Conservation (phyloP, 2,888 invertebrate genomes). For the Aethes cnicana region DNA sequence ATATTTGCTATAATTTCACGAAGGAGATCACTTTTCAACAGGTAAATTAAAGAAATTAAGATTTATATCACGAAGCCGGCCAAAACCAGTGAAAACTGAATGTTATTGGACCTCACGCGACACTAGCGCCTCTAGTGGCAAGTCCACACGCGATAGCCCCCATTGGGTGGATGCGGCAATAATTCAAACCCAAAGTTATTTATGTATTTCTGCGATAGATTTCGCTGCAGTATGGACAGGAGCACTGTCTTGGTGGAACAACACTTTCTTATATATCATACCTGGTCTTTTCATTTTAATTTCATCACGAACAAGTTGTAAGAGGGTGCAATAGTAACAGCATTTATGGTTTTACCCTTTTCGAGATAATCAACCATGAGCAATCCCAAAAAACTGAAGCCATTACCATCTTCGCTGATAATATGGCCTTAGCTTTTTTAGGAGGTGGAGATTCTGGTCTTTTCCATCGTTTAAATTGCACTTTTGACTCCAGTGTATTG, state of each 20-base stretch:
- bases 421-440: not conserved
- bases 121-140: too few species aligned
- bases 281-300: not conserved
- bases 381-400: slow-evolving; percentile 2
- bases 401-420: not conserved
- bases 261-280: not conserved
- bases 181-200: not conserved
- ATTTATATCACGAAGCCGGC: too few species aligned
- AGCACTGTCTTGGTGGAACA: slow-evolving; percentile 1
- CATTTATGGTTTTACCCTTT: slow-evolving; percentile 1
- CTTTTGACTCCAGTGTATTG: slow-evolving; percentile 29
- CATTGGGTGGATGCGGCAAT: too few species aligned
- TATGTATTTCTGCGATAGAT: not conserved
- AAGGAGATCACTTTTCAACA: too few species aligned
- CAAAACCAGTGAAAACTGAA: too few species aligned
- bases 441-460: slow-evolving; percentile 5
- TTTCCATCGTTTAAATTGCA: slow-evolving; percentile 31
- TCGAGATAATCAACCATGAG: not conserved
- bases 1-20: too few species aligned
- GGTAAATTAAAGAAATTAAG: too few species aligned
- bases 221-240: not conserved
- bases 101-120: too few species aligned
- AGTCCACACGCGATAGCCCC: too few species aligned
- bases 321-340: not conserved
- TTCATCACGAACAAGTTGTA: not conserved